Evolutionary conservation across 2,888 invertebrate species (phyloP), one percentile per base, ranked within the genome.

Genomic region (Hemicrepidius hirtus): DNA sequence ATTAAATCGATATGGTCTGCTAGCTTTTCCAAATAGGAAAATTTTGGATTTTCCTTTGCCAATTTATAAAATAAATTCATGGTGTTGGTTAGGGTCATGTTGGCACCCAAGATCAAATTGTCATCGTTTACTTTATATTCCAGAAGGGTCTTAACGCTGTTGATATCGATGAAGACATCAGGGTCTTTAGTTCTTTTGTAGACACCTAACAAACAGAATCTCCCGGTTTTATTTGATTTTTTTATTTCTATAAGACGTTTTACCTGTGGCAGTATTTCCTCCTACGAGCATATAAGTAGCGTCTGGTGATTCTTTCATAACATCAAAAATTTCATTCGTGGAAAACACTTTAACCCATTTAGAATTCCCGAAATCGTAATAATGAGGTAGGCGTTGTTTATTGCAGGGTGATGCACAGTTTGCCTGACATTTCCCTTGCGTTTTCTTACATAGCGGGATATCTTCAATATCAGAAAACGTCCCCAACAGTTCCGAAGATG

Each of bases 191-290:
- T 75, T 44, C 85, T 82, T 73, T 88, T 87, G 32, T 85, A 85
- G 13, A 87, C 88, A 63, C 88, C 89, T 89, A 78, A 0, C 5
- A n/a, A 50, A 50, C 5, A 44, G 16, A 44, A 46, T 7, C 37
- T 37, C 41, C 5, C n/a, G 24, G 24, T n/a, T n/a, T n/a, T n/a
- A n/a, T n/a, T n/a, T n/a, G n/a, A n/a, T n/a, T n/a, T n/a, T n/a
- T n/a, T n/a, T n/a, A n/a, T n/a, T n/a, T n/a, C n/a, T n/a, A n/a
- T n/a, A n/a, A n/a, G n/a, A n/a, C n/a, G n/a, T n/a, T 20, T 40
- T 85, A 93, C 95, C 95, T 85, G 90, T 91, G 3, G 92, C 93
- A 1, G 94, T 94, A 81, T 94, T 94, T 21, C 95, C 95, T 20
- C 92, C 92, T 1, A 94, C 89, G 0, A 95, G 82, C 77, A 89